Percentiles rank a stretch among this genome's conserved stretches.
Conservation (phyloP, 1,140 invertebrate genomes). For the Lysiphlebus fabarum region DNA sequence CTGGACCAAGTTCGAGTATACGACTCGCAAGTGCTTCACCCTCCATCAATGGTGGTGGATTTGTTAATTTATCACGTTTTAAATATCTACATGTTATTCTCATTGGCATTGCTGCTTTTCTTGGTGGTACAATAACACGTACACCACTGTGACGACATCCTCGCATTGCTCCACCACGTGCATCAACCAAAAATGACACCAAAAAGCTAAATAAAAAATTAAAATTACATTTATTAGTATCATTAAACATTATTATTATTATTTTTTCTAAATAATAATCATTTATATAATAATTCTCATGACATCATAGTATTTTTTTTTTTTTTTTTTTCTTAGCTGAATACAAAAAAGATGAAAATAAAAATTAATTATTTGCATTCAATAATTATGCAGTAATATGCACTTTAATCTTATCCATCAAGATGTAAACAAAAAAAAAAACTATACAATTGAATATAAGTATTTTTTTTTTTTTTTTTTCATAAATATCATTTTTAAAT, state of each 20-base stretch:
- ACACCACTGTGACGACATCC: constrained; percentile 94
- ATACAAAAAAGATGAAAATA: too few species aligned
- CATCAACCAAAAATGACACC: constrained; percentile 96
- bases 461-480: too few species aligned
- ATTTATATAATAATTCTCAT: background rate
- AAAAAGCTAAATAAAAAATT: constrained; percentile 70
- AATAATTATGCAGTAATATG: too few species aligned
- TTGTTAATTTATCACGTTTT: constrained; percentile 70
- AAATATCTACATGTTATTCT: constrained; percentile 89
- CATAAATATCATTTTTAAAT: too few species aligned
- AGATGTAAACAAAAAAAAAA: too few species aligned
- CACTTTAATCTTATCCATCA: too few species aligned
- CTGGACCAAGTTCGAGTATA: constrained; percentile 91
- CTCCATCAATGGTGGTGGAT: constrained; percentile 92
- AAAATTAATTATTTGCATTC: too few species aligned
- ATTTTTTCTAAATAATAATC: too few species aligned
- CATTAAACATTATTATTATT: constrained; percentile 4
- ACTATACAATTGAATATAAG: too few species aligned
- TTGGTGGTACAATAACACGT: constrained; percentile 89
- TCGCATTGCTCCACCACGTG: constrained; percentile 92
- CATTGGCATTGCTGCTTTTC: constrained; percentile 89
- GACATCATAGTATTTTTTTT: too few species aligned
- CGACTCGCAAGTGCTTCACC: constrained; percentile 91
- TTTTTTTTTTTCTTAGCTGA: too few species aligned
- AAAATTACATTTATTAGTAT: constrained; percentile 8